These are phyloP conservation scores for Hydroisotoma schaefferi DNA, from an alignment of 2,888 invertebrate genomes.

Conservation along the genomic window DNA sequence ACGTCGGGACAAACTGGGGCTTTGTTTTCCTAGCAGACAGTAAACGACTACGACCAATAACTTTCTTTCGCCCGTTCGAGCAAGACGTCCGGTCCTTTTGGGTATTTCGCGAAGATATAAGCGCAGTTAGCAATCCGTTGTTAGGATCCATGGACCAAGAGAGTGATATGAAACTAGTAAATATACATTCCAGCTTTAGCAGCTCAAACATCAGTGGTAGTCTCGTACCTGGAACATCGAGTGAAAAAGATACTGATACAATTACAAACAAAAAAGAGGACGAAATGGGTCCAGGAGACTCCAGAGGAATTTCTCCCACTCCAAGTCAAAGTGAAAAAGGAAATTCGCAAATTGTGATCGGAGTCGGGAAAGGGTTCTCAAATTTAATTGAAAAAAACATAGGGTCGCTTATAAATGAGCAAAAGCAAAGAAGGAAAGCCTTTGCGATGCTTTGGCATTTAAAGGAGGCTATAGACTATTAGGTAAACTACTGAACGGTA, in stretches of 20 bases:
- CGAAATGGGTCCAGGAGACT: slow-evolving; percentile 12
- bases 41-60: slow-evolving; percentile 73
- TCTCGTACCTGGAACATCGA: too few species aligned
- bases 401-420: slow-evolving; percentile 27
- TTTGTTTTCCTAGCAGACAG: slow-evolving; percentile 86
- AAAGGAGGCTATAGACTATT: slow-evolving; percentile 7
- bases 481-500: neutral
- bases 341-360: slow-evolving; percentile 38
- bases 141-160: slow-evolving; percentile 1
- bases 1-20: slow-evolving; percentile 93
- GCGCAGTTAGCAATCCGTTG: slow-evolving; percentile 4
- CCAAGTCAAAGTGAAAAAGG: slow-evolving; percentile 30
- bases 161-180: neutral
- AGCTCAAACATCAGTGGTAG: slow-evolving; percentile 28
- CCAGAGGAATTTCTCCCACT: slow-evolving; percentile 27
- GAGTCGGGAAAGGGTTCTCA: slow-evolving; percentile 45
- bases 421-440: slow-evolving; percentile 39
- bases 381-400: slow-evolving; percentile 42
- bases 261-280: slow-evolving; percentile 13
- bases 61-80: slow-evolving; percentile 88
- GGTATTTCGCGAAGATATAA: slow-evolving; percentile 50
- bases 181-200: slow-evolving; percentile 33
- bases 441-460: slow-evolving; percentile 45
- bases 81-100: slow-evolving; percentile 63
- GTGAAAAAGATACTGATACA: slow-evolving; percentile 1